Evolutionary conservation across 2,113 vertebrate genomes (phyloP).

Genomic region (Seriola dumerili): DNA sequence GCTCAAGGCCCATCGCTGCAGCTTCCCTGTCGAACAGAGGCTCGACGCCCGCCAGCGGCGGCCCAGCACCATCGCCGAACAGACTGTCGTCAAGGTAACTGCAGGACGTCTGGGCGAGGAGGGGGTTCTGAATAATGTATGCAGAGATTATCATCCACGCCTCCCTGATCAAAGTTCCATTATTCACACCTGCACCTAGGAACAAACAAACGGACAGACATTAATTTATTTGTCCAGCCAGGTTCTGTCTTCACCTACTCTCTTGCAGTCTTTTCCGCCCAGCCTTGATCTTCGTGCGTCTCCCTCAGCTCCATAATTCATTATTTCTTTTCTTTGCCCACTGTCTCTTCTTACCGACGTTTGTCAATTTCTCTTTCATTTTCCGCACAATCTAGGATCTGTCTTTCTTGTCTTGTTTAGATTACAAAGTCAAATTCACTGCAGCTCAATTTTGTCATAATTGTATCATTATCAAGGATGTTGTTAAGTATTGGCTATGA

Average conservation of each 20-base stretch:
- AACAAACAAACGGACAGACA: constrained; percentile 50
- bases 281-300: constrained; percentile 65
- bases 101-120: neutral
- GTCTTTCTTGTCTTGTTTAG: constrained; percentile 9
- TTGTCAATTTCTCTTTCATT: constrained; percentile 49
- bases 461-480: constrained; percentile 15
- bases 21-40: constrained; percentile 95
- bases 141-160: constrained; percentile 43
- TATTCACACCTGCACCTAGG: constrained; percentile 75
- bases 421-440: constrained; percentile 42
- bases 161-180: constrained; percentile 72
- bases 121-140: constrained; percentile 45
- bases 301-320: constrained; percentile 61
- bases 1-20: constrained; percentile 96
- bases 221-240: constrained; percentile 43
- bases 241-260: constrained; percentile 46
- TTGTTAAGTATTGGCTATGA: constrained; percentile 1
- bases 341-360: constrained; percentile 30
- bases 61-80: constrained; percentile 95
- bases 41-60: constrained; percentile 94
- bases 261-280: constrained; percentile 12
- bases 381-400: neutral
- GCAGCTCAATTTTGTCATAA: neutral
- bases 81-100: constrained; percentile 94
- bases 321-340: constrained; percentile 42